Conservation (phyloP, 1,140 invertebrate species). For the Neotoxoptera formosana region DNA sequence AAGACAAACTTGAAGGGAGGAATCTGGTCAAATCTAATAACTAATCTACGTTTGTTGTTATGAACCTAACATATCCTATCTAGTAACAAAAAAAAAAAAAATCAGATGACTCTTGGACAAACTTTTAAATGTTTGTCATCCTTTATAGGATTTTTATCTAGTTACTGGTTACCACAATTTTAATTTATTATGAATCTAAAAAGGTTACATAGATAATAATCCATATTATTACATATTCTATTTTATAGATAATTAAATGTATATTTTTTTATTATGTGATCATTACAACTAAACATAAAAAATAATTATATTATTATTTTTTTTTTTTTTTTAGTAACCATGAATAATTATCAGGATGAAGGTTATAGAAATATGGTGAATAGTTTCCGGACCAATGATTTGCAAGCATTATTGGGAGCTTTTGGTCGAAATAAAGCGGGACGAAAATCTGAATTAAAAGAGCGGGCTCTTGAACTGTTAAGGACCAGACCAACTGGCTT, state of each 20-base stretch:
- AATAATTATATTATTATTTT: background rate
- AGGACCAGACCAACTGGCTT: slow-evolving; percentile 71
- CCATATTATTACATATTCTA: background rate
- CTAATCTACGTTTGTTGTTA: background rate
- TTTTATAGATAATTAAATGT: background rate
- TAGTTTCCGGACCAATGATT: slow-evolving; percentile 83
- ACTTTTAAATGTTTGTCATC: background rate
- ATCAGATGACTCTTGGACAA: background rate
- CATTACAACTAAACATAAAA: background rate
- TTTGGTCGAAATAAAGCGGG: slow-evolving; percentile 86
- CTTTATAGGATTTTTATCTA: too few species aligned
- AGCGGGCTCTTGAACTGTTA: slow-evolving; percentile 79
- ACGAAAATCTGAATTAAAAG: slow-evolving; percentile 85
- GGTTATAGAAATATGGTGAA: slow-evolving; percentile 71
- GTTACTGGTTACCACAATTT: background rate
- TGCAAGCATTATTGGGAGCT: slow-evolving; percentile 83
- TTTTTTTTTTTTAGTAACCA: slow-evolving; percentile 6
- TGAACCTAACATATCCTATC: too few species aligned
- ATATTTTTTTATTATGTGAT: background rate
- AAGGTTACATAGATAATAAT: background rate
- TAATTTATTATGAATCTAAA: background rate
- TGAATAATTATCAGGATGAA: background rate
- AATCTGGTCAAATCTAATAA: too few species aligned
- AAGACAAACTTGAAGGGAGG: too few species aligned
- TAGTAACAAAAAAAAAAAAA: background rate